Base-by-base conservation (phyloP, 2,888 invertebrate species). In the Ecdyonurus torrentis region DNA sequence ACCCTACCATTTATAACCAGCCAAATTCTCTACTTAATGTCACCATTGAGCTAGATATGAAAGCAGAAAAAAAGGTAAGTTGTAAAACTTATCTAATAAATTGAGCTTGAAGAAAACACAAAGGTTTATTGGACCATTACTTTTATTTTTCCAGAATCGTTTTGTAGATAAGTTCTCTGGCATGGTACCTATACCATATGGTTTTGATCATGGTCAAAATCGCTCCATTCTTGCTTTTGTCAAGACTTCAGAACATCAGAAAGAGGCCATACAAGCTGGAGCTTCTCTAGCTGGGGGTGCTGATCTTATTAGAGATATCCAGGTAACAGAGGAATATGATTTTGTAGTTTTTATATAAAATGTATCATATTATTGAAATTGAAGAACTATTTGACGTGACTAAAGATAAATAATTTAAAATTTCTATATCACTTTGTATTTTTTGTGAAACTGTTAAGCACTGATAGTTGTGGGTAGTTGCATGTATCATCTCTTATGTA, bases 21-120 rank as follows among this genome's bases (percentile, higher is more conserved):
- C 88, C 90, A 0, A 79, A 86, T 72, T 85, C 89, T 0, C 75
- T 82, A 18, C 73, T 95, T 0, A 80, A 79, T 67, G 83, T 87
- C 2, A 75, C 81, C 52, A 77, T 94, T 64, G 92, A 94, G 72
- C 73, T 94, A 2, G 86, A 94, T 72, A 87, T 94, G 87, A 79
- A 79, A 67, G 84, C 83, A 62, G 82, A 79, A 66, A 86, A 84
- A 72, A 82, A 83, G 77, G 84, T 83, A 70, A 66, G 64, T 66
- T 52, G 58, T 10, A 52, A 52, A 58, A 52, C 20, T 24, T 15
- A 59, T 25, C 2, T 2, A 1, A 1, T 25, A 2, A 37, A 10
- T 37, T 37, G 37, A 37, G 37, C 37, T 10, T 5, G 7, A 10
- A 5, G 5, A 10, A 37, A 37, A 37, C 37, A 37, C n/a, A n/a